Evolutionary conservation across 1,140 invertebrate species (phyloP).

Genomic region (Diabrotica undecimpunctata): DNA sequence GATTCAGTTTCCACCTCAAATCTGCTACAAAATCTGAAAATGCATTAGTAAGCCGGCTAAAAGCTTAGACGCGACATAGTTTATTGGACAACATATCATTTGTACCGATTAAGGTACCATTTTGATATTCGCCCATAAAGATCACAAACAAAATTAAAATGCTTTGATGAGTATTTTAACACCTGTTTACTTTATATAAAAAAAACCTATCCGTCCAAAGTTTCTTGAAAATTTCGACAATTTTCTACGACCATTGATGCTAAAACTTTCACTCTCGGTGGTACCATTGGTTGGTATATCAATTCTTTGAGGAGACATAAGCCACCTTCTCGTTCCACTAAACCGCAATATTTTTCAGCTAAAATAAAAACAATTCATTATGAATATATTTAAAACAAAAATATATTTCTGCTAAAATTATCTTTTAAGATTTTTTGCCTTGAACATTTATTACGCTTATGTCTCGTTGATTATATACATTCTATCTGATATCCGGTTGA

Average conservation of each 20-base stretch:
- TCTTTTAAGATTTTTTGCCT: no score
- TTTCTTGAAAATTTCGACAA: constrained; percentile 49
- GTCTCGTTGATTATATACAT: no score
- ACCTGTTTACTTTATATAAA: not conserved
- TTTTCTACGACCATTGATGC: constrained; percentile 64
- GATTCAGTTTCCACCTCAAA: no score
- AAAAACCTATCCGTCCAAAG: constrained; percentile 15
- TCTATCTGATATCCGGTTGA: no score
- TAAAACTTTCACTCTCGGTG: constrained; percentile 62
- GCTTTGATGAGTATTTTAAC: constrained; percentile 21
- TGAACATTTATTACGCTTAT: no score
- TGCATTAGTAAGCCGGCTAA: no score
- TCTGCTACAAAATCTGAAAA: no score
- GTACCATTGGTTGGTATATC: constrained; percentile 57
- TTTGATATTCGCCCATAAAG: not conserved
- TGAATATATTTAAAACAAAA: not conserved
- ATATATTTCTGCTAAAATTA: no score
- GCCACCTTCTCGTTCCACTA: constrained; percentile 84
- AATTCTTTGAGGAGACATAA: constrained; percentile 68
- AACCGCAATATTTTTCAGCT: constrained; percentile 85
- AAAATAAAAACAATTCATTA: constrained; percentile 20
- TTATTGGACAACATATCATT: no score
- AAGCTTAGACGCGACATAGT: no score
- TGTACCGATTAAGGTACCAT: not conserved
- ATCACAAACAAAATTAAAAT: constrained; percentile 15